Evolutionary conservation across 1,140 invertebrate genomes (phyloP).

Genomic region (Nylanderia fulva): DNA sequence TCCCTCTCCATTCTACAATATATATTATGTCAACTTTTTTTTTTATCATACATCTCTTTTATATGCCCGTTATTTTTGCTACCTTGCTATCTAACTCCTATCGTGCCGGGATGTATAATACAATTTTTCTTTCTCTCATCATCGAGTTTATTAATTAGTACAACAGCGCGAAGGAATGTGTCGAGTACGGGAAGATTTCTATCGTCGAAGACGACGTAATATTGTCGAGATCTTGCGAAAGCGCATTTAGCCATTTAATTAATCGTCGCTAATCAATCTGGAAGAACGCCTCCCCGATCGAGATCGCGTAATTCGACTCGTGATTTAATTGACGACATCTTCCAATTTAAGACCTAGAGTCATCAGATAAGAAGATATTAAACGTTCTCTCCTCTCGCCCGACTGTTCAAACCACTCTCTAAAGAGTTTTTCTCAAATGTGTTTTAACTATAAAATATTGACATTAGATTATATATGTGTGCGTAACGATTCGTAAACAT

Average conservation of each 20-base stretch:
- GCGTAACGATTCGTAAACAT: conserved; percentile 3
- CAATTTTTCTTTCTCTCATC: conserved; percentile 5
- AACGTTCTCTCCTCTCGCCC: too few species aligned
- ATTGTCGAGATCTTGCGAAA: neutral
- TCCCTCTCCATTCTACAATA: neutral
- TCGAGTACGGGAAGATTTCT: conserved; percentile 19
- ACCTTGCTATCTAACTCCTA: neutral
- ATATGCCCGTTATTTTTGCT: neutral
- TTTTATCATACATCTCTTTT: neutral
- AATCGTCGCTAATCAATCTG: conserved; percentile 43
- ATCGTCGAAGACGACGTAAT: conserved; percentile 6
- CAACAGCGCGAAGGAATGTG: neutral
- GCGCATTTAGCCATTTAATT: conserved; percentile 39
- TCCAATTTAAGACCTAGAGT: conserved; percentile 9
- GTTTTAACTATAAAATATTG: conserved; percentile 36
- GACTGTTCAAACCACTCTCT: neutral
- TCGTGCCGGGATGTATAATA: neutral
- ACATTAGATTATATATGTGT: neutral
- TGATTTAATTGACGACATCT: conserved; percentile 34
- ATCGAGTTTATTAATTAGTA: conserved; percentile 18
- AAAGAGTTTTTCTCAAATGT: neutral
- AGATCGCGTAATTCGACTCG: conserved; percentile 21
- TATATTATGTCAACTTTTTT: neutral
- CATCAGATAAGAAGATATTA: conserved; percentile 20
- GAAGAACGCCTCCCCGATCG: neutral